These are phyloP conservation scores for Cryptotermes secundus DNA, from an alignment of 1,140 invertebrate genomes.

Conservation along the genomic window DNA sequence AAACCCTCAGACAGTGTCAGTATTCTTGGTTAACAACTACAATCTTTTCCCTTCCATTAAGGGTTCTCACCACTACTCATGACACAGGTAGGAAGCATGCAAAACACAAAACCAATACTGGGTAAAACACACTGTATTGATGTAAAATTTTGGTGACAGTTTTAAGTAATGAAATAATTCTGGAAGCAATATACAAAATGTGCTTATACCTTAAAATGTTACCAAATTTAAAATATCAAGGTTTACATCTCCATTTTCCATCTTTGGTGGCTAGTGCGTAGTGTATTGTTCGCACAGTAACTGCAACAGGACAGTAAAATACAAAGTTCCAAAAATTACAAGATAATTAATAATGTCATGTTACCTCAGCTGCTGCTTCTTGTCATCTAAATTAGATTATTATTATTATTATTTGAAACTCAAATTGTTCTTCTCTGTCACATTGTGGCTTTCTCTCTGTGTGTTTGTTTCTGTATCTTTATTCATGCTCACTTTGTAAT, in stretches of 20 bases:
- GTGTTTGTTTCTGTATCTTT: too few relatives aligned
- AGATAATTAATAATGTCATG: background rate
- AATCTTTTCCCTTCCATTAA: too few relatives aligned
- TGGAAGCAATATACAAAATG: conserved; percentile 3
- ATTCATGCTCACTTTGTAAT: too few relatives aligned
- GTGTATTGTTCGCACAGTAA: background rate
- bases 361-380: background rate
- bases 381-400: background rate
- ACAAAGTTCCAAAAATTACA: background rate
- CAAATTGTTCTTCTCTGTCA: too few relatives aligned
- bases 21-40: too few relatives aligned
- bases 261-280: background rate
- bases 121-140: background rate
- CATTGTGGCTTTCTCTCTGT: too few relatives aligned
- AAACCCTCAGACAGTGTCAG: too few relatives aligned
- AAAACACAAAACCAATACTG: background rate
- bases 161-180: background rate
- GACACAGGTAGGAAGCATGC: background rate
- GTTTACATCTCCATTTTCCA: background rate
- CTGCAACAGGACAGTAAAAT: conserved; percentile 1
- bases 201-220: background rate
- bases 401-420: too few relatives aligned
- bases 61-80: too few relatives aligned
- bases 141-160: background rate
- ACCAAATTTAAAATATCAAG: background rate